A percentile compares a stretch with the other conserved stretches of the same genome.
phyloP scores from a whole-genome alignment of 2,888 invertebrate species.

The Dendrolimus houi region DNA sequence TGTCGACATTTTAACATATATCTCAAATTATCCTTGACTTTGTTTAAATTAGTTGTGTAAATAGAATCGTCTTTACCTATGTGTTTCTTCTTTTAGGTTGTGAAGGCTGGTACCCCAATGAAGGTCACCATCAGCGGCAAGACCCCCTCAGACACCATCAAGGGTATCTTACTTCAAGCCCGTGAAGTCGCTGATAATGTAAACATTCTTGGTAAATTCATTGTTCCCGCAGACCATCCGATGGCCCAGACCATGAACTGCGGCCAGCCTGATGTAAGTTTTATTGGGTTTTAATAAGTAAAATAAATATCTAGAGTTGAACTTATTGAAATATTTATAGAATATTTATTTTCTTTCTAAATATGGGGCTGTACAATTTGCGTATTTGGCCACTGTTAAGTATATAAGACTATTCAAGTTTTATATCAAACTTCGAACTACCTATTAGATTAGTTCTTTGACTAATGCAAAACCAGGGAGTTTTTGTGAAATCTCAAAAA shows the following conservation, averaged over 20 bases:
- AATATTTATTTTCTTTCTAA: too few relatives aligned
- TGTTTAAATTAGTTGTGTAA: not conserved
- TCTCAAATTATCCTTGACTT: slow-evolving; percentile 5
- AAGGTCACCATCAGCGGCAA: slow-evolving; percentile 72
- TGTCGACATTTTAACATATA: slow-evolving; percentile 16
- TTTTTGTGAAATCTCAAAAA: too few relatives aligned
- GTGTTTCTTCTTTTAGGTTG: slow-evolving; percentile 26
- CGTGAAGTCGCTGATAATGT: slow-evolving; percentile 56
- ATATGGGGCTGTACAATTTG: too few relatives aligned
- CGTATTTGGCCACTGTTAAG: too few relatives aligned
- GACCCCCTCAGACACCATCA: slow-evolving; percentile 64
- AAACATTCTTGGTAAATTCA: slow-evolving; percentile 79
- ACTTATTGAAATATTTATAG: too few relatives aligned
- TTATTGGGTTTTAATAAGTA: too few relatives aligned
- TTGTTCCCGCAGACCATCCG: slow-evolving; percentile 60
- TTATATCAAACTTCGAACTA: too few relatives aligned
- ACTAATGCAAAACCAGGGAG: too few relatives aligned
- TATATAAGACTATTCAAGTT: too few relatives aligned
- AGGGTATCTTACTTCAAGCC: slow-evolving; percentile 81
- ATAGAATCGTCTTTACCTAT: not conserved
- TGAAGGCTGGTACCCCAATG: slow-evolving; percentile 56
- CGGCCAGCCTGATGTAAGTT: slow-evolving; percentile 68
- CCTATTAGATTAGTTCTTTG: too few relatives aligned
- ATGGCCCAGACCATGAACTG: slow-evolving; percentile 75
- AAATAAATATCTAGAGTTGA: too few relatives aligned